phyloP scores from a whole-genome alignment of 1,140 invertebrate genomes.

The Lepidurus arcticus region DNA sequence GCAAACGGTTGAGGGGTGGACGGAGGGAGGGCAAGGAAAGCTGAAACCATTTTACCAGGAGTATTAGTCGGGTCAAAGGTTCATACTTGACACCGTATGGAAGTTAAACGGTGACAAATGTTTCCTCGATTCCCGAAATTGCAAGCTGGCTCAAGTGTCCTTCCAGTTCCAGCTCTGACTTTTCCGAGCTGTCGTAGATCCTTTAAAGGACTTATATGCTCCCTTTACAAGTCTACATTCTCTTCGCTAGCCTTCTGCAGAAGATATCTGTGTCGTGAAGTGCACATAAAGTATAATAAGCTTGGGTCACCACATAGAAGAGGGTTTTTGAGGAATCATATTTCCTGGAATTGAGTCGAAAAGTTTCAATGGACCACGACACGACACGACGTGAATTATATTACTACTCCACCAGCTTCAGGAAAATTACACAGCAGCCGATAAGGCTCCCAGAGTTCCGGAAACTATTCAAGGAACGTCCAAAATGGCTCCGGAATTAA shows the following conservation, averaged over 20 bases:
- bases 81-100: conserved; percentile 18
- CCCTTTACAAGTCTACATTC: neutral
- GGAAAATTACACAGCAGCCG: too few relatives aligned
- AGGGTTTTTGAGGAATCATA: neutral
- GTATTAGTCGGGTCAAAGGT: conserved; percentile 17
- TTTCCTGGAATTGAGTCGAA: neutral
- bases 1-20: neutral
- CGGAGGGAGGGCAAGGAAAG: neutral
- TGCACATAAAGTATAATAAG: too few relatives aligned
- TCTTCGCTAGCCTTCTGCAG: neutral
- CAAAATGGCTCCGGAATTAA: neutral
- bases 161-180: neutral
- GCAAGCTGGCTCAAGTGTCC: neutral
- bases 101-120: conserved; percentile 22
- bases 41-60: conserved; percentile 6
- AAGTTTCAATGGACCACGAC: too few relatives aligned
- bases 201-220: neutral
- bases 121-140: conserved; percentile 11
- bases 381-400: too few relatives aligned
- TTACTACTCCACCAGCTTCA: too few relatives aligned
- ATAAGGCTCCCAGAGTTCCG: too few relatives aligned
- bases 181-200: neutral
- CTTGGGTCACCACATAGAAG: neutral
- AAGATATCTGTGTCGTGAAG: neutral
- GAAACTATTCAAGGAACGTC: too few relatives aligned